A percentile compares a stretch with the other conserved stretches of the same genome.
These are phyloP conservation scores for Anagyrus pseudococci DNA, from an alignment of 2,888 invertebrate genomes.

Conservation along the genomic window DNA sequence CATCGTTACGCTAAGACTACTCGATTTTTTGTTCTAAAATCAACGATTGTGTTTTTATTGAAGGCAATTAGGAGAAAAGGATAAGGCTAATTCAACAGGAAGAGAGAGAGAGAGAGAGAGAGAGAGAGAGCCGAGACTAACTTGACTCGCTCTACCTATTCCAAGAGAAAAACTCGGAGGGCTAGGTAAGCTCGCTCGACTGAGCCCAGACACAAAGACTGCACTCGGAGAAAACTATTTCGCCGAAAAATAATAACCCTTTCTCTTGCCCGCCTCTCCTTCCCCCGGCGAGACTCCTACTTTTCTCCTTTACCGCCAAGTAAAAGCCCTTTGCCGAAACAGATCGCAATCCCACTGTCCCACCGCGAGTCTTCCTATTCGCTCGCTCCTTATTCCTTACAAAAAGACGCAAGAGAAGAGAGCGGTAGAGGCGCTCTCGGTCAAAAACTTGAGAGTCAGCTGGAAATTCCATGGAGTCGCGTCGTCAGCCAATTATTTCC, in stretches of 20 bases:
- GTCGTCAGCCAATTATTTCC: constrained; percentile 40
- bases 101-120: too few relatives aligned
- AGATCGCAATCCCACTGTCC: not conserved
- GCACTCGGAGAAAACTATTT: not conserved
- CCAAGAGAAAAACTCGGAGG: not conserved
- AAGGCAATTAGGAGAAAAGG: too few relatives aligned
- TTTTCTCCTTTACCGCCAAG: too few relatives aligned
- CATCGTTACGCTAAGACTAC: too few relatives aligned
- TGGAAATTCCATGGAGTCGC: too few relatives aligned
- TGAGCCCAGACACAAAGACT: not conserved
- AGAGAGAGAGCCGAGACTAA: too few relatives aligned
- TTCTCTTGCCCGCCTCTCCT: not conserved
- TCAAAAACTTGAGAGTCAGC: constrained; percentile 60
- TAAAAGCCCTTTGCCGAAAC: constrained; percentile 7
- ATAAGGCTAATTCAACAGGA: too few relatives aligned
- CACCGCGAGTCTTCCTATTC: not conserved
- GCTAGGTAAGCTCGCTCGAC: not conserved
- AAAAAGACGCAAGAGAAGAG: not conserved
- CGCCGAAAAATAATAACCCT: not conserved
- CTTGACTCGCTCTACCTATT: not conserved
- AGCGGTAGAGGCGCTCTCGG: constrained; percentile 46
- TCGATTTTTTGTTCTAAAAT: too few relatives aligned
- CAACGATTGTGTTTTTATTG: too few relatives aligned
- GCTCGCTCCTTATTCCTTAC: not conserved
- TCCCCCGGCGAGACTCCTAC: too few relatives aligned